Base-by-base conservation (phyloP, 2,113 vertebrate species). In the Indicator indicator region DNA sequence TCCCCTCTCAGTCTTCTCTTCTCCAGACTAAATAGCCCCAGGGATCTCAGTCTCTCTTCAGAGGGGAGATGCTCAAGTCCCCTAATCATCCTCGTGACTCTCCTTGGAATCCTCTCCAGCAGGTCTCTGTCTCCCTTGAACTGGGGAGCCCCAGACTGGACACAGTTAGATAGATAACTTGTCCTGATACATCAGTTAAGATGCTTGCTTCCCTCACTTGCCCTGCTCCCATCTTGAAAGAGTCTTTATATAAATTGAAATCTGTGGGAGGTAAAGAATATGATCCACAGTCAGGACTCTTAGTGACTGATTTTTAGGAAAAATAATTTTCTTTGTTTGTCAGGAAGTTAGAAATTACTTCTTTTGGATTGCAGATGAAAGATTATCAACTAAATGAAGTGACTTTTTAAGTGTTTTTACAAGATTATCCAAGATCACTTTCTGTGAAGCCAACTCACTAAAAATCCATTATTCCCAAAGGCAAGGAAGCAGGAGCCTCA, bases 381-480 rank as follows among this genome's bases (percentile, higher is more conserved):
- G 42, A 55, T 83, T 56, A 91, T 20, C 24, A 42, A 28, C 40
- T 86, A 92, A 83, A 59, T 78, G 27, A 91, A 75, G n/a, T 89
- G 16, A 46, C 8, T 69, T 90, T 9, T 77, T 28, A 86, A 90
- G 65, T 75, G 33, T 65, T 95, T 89, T 93, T 80, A 16, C 83
- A 88, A 78, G 55, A 63, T 93, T 82, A 74, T 94, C 70, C 50
- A 28, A 83, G 58, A 71, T 59, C 27, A 38, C 36, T 89, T 83
- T 77, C 75, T 68, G 1, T 88, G 36, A 84, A 84, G 40, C 36
- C 68, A 86, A 56, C 48, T 50, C 42, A 64, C 38, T 80, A 87
- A 93, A 90, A 95, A 84, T 72, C 76, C 33, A 59, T 75, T 78
- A 50, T 27, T 91, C 86, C 85, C 83, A 86, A 91, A 94, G 82